phyloP scores from a whole-genome alignment of 2,888 invertebrate species.

The Himalopsyche tibetana region DNA sequence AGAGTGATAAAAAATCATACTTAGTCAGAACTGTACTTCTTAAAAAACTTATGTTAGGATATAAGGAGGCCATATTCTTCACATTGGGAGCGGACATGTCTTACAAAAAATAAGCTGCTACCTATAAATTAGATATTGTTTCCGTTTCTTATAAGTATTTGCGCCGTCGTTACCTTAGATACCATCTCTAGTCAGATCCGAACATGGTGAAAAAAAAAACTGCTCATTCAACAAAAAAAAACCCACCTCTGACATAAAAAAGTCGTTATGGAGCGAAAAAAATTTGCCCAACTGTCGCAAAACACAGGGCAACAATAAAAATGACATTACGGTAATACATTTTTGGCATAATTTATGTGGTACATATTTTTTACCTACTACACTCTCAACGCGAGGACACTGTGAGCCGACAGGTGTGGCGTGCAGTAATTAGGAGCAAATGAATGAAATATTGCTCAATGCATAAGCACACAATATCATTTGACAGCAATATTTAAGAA shows the following conservation, averaged over 20 bases:
- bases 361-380: neutral
- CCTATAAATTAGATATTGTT: no score
- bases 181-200: no score
- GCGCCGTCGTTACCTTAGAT: no score
- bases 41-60: no score
- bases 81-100: no score
- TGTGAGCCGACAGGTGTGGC: conserved; percentile 1
- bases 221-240: neutral
- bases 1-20: no score
- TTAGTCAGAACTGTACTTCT: no score
- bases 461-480: no score
- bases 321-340: conserved; percentile 10
- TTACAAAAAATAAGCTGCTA: no score
- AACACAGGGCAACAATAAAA: conserved; percentile 34
- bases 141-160: no score
- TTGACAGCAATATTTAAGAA: no score
- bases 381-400: neutral
- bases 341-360: conserved; percentile 23
- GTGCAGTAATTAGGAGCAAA: neutral
- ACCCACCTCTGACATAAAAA: conserved; percentile 8
- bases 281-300: conserved; percentile 18
- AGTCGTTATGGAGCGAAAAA: conserved; percentile 14
- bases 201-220: neutral
- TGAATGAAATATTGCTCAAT: neutral
- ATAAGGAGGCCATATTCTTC: no score